A percentile compares a stretch with the other conserved stretches of the same genome.
phyloP scores from a whole-genome alignment of 1,140 invertebrate species.

The Nephila pilipes region DNA sequence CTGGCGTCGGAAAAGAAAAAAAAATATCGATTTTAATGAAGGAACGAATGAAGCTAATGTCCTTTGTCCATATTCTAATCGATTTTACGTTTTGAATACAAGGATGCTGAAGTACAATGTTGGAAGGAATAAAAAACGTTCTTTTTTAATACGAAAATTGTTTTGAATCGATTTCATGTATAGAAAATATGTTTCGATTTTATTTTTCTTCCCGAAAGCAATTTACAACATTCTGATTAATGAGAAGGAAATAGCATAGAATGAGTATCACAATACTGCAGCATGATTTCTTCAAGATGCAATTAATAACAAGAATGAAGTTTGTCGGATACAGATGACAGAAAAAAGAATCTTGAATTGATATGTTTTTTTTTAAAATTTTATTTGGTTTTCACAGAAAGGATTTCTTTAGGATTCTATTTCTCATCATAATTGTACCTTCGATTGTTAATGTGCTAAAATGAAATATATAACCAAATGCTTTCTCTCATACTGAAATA shows the following conservation, averaged over 20 bases:
- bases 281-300: neutral
- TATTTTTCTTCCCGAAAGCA: conserved; percentile 10
- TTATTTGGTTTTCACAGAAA: neutral
- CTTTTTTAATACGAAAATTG: conserved; percentile 6
- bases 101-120: conserved; percentile 9
- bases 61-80: conserved; percentile 40
- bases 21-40: conserved; percentile 49
- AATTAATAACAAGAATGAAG: neutral
- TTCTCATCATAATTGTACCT: neutral
- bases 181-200: neutral
- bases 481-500: too few relatives aligned
- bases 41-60: conserved; percentile 19
- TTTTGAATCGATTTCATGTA: conserved; percentile 27
- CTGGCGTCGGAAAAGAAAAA: neutral
- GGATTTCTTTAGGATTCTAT: neutral
- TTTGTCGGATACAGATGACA: neutral
- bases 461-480: too few relatives aligned
- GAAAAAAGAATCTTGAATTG: neutral
- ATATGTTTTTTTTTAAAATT: neutral
- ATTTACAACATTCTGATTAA: conserved; percentile 14
- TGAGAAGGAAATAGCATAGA: neutral
- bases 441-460: neutral
- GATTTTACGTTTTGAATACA: conserved; percentile 37
- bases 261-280: neutral
- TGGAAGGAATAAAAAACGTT: neutral